Evolutionary conservation across 35 echinoderm and acorn worm genomes (phyloP), one percentile per base, ranked within the genome.

Genomic region (Apostichopus japonicus): DNA sequence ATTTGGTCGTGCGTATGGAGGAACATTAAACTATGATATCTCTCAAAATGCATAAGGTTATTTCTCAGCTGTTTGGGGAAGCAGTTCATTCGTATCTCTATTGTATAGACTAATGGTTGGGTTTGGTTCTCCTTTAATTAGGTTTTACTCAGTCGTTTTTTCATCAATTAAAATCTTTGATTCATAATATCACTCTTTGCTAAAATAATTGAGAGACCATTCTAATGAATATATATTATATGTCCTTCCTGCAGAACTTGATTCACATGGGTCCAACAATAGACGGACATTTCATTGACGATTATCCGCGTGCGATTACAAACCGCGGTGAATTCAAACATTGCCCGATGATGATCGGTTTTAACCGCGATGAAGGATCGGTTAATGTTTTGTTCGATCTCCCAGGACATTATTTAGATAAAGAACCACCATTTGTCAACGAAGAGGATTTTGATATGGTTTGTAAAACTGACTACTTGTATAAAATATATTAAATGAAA

Each of bases 261-360:
- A 54, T 84, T 58, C 81, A 84, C 7, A 57, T 84, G 54, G 86
- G 86, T 72, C 86, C 86, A 56, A 89, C 61, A 0, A 75, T 89
- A 53, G 86, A 89, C 24, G 86, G 86, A 10, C 22, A 53, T 72
- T 89, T 89, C 62, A 23, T 89, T 8, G 10, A 67, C 16, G 86
- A 89, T 44, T 89, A 67, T 51, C 86, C 86, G 4, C 9, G 23
- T 19, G 62, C n/a, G 5, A 89, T 89, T 14, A 62, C 44, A 19
- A 56, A 89, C 10, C 19, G 86, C 21, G 86, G 86, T 19, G 86
- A 89, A 23, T 89, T 89, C 53, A 89, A 89, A 33, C 56, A 75
- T 65, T 89, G 86, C 51, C 61, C 86, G 51, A 89, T 89, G 61
- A 89, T 89, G 8, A 72, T 75, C 22, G 86, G 86, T 65, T 89